phyloP scores from a whole-genome alignment of 1,140 invertebrate species.

The Lepidurus couesii region DNA sequence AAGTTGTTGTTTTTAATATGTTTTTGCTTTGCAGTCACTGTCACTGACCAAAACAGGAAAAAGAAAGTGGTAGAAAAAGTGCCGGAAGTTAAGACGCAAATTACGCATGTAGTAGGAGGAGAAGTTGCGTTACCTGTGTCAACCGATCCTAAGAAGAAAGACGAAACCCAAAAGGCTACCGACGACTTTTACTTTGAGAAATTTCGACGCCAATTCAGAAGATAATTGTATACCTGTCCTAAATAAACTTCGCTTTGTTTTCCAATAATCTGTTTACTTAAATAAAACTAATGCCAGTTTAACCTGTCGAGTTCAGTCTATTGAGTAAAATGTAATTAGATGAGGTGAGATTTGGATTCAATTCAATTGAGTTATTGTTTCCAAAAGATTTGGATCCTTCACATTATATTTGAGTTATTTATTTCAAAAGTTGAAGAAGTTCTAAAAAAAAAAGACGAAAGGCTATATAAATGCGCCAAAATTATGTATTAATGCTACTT shows the following conservation, averaged over 20 bases:
- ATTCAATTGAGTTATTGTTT: no score
- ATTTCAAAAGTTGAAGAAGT: no score
- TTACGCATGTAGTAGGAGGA: slow-evolving; percentile 47
- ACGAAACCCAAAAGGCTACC: slow-evolving; percentile 80
- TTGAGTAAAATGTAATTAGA: no score
- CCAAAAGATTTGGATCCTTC: no score
- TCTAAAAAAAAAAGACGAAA: no score
- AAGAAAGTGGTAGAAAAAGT: slow-evolving; percentile 43
- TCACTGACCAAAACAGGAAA: slow-evolving; percentile 74
- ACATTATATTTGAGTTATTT: no score
- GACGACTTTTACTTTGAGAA: slow-evolving; percentile 96
- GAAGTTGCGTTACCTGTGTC: slow-evolving; percentile 51
- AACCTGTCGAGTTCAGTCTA: no score
- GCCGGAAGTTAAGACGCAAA: slow-evolving; percentile 48
- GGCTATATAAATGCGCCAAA: no score
- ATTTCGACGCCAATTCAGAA: slow-evolving; percentile 91
- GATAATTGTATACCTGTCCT: slow-evolving; percentile 57
- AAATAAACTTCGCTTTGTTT: not conserved
- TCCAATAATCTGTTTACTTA: not conserved
- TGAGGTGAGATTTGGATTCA: no score
- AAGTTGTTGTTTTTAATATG: not conserved
- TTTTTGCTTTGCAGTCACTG: slow-evolving; percentile 43
- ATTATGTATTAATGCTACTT: no score
- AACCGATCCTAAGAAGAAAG: slow-evolving; percentile 53
- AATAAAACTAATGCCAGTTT: no score